Evolutionary conservation across 2,113 vertebrate genomes (phyloP).

Genomic region (Rhea americana): DNA sequence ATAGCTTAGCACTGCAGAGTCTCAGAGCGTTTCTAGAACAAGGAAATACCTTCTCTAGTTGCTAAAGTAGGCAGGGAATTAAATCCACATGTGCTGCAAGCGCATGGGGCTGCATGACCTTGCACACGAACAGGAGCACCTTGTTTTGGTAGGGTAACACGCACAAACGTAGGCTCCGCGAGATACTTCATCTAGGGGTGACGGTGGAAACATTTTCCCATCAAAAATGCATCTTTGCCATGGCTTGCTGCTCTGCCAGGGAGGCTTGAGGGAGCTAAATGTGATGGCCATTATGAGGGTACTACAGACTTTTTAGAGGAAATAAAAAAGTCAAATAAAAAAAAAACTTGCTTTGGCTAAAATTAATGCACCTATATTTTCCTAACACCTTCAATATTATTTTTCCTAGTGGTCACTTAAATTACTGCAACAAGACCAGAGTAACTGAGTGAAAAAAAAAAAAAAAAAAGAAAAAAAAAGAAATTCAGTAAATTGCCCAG

Average conservation of each 20-base stretch:
- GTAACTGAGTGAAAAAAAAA: not conserved
- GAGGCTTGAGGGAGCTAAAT: not conserved
- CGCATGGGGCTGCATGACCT: not conserved
- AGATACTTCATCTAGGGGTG: not conserved
- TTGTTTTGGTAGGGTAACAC: not conserved
- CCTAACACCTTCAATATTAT: not conserved
- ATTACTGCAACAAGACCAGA: not conserved
- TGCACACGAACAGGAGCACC: accelerated
- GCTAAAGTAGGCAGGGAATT: not conserved
- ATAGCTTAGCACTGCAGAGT: not conserved
- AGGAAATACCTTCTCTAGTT: not conserved
- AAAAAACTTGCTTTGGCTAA: not conserved
- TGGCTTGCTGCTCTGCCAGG: not conserved
- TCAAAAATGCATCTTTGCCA: not conserved
- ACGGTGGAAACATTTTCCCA: not conserved
- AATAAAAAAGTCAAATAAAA: not conserved
- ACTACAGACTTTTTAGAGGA: not conserved
- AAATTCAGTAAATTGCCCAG: not conserved
- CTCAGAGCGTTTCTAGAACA: not conserved
- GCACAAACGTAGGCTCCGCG: not conserved
- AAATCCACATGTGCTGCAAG: not conserved
- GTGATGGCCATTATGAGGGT: not conserved
- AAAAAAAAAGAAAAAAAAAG: not conserved
- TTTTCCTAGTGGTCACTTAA: not conserved
- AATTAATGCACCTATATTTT: not conserved